Percentiles rank a stretch among this genome's conserved stretches.
These are phyloP conservation scores for Paratilapia polleni DNA, from an alignment of 2,113 vertebrate species.

Conservation along the genomic window DNA sequence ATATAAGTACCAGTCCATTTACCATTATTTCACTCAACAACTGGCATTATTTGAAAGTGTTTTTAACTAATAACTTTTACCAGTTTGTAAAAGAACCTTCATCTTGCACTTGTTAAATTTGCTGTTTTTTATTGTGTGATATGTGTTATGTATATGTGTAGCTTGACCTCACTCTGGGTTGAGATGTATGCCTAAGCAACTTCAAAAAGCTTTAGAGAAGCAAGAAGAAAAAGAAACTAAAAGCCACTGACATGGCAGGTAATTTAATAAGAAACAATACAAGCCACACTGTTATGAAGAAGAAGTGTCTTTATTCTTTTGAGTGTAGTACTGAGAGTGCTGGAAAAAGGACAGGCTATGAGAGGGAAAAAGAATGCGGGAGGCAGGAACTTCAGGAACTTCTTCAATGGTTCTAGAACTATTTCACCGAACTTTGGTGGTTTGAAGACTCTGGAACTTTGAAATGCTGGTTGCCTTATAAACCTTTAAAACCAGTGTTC, in stretches of 20 bases:
- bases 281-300: neutral
- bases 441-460: neutral
- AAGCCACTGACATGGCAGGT: neutral
- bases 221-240: neutral
- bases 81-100: neutral
- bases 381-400: neutral
- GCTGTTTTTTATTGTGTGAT: neutral
- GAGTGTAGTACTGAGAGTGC: neutral
- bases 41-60: neutral
- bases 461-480: neutral
- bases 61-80: neutral
- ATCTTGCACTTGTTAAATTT: neutral
- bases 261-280: neutral
- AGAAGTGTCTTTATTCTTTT: slow-evolving; percentile 16
- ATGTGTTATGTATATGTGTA: neutral
- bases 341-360: neutral
- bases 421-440: neutral
- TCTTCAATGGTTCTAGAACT: neutral
- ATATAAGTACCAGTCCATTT: too few relatives aligned
- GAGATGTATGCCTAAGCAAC: neutral
- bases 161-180: neutral
- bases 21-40: neutral
- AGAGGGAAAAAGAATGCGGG: neutral
- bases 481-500: neutral
- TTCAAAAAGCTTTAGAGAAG: neutral